Conservation (phyloP, 2,888 invertebrate species). For the Antitype chi region DNA sequence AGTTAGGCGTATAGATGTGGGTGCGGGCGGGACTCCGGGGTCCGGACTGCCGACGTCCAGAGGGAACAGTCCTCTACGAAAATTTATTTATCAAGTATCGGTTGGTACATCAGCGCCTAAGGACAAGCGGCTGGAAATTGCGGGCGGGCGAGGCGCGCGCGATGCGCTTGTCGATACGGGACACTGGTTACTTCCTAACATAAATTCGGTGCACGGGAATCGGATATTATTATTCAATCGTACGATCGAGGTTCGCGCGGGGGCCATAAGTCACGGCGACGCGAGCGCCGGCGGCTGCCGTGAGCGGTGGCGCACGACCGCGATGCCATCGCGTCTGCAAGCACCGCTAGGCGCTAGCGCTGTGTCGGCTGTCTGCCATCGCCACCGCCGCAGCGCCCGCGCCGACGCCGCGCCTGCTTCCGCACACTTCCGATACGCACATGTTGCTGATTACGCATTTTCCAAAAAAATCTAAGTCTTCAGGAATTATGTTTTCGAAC, state of each 20-base stretch:
- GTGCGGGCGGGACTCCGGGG: constrained; percentile 70
- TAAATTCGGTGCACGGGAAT: constrained; percentile 90
- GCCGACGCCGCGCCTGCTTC: constrained; percentile 48
- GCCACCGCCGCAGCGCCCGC: constrained; percentile 51
- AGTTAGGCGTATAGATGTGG: constrained; percentile 72
- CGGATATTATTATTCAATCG: constrained; percentile 91
- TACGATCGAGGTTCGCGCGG: constrained; percentile 89
- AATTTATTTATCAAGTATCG: constrained; percentile 86
- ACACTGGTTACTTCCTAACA: constrained; percentile 89
- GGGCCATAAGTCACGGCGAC: constrained; percentile 90
- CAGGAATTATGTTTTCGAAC: background rate
- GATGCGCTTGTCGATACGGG: constrained; percentile 86
- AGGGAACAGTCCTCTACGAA: constrained; percentile 72
- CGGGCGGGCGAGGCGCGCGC: constrained; percentile 79
- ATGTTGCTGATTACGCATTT: constrained; percentile 17
- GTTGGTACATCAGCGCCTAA: constrained; percentile 79
- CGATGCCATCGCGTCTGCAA: constrained; percentile 85
- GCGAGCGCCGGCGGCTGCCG: constrained; percentile 89
- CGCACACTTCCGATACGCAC: constrained; percentile 66
- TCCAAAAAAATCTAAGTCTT: background rate
- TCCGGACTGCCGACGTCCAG: constrained; percentile 77
- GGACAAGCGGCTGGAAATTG: constrained; percentile 82
- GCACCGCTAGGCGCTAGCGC: constrained; percentile 83
- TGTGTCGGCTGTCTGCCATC: constrained; percentile 59
- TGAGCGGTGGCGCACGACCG: constrained; percentile 89